Conservation (phyloP, 1,140 invertebrate genomes). For the Teleopsis dalmanni region DNA sequence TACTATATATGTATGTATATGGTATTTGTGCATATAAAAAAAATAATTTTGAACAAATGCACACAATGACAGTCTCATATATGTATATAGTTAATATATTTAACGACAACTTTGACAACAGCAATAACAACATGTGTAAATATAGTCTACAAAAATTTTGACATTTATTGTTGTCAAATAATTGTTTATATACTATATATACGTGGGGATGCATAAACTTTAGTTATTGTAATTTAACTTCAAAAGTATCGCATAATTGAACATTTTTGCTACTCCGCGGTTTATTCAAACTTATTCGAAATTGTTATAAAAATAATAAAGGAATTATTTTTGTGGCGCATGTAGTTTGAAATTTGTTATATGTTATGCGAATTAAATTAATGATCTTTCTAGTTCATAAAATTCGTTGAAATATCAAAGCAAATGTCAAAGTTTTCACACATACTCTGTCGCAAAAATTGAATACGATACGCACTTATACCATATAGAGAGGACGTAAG, state of each 20-base stretch:
- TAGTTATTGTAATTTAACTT: too few species aligned
- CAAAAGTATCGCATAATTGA: too few species aligned
- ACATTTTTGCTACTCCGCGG: too few species aligned
- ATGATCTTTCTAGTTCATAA: constrained; percentile 44
- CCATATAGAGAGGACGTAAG: too few species aligned
- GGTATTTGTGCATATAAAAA: neutral
- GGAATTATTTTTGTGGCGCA: too few species aligned
- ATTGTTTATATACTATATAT: constrained; percentile 3
- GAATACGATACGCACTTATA: neutral
- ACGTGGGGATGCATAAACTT: neutral
- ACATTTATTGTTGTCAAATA: constrained; percentile 11
- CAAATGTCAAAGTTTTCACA: neutral
- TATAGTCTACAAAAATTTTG: constrained; percentile 4
- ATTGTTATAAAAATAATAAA: too few species aligned
- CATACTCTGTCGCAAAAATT: neutral
- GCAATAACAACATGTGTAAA: constrained; percentile 6
- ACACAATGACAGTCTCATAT: neutral
- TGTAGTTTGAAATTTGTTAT: constrained; percentile 6
- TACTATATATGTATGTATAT: neutral
- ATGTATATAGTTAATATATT: neutral
- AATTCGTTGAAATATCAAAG: constrained; percentile 27
- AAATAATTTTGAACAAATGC: neutral
- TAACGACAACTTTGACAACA: neutral
- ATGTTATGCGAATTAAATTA: constrained; percentile 41
- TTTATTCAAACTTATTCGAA: too few species aligned